These are phyloP conservation scores for Nesoenas mayeri DNA, from an alignment of 2,113 vertebrate species.

Conservation along the genomic window DNA sequence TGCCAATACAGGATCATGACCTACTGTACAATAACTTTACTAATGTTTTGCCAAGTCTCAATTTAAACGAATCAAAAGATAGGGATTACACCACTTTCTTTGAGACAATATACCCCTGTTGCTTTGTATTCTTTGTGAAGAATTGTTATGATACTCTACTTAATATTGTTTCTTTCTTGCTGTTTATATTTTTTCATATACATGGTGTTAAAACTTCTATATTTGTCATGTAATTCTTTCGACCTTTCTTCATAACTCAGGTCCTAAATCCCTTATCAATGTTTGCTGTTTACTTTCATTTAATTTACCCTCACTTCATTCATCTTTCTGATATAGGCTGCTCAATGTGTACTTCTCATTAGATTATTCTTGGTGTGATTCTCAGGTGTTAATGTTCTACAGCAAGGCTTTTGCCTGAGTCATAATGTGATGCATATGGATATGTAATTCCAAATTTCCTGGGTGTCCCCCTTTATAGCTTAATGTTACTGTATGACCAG, in stretches of 20 bases:
- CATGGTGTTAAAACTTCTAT: background rate
- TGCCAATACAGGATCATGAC: constrained; percentile 64
- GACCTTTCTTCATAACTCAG: background rate
- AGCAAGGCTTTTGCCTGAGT: background rate
- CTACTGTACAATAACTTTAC: constrained; percentile 55
- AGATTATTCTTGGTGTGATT: background rate
- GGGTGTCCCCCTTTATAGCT: background rate
- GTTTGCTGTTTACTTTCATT: background rate
- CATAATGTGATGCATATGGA: background rate
- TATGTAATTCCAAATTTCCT: background rate
- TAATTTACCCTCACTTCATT: background rate
- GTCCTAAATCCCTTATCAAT: background rate
- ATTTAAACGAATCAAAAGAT: constrained; percentile 51
- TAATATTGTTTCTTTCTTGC: background rate
- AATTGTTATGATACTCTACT: background rate
- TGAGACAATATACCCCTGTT: background rate
- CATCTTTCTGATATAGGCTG: background rate
- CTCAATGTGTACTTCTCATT: background rate
- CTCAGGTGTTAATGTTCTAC: background rate
- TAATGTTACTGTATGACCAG: background rate
- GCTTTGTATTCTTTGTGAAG: background rate
- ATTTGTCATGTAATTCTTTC: background rate
- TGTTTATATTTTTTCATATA: background rate
- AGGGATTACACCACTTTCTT: background rate
- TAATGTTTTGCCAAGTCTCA: constrained; percentile 58